phyloP scores from a whole-genome alignment of 1,140 invertebrate species.

The Uloborus diversus region DNA sequence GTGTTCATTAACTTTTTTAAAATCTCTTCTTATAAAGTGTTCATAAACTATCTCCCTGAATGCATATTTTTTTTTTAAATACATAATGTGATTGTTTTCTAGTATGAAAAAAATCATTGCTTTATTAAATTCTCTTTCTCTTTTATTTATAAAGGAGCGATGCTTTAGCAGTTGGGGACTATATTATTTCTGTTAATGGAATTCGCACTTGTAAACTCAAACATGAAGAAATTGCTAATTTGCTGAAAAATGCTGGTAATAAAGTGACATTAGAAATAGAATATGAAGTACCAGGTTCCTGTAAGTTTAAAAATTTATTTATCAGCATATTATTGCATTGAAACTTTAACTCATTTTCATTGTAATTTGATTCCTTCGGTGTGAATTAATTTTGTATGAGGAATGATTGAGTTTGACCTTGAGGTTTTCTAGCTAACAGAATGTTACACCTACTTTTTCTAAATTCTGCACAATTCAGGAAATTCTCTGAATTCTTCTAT shows the following conservation, averaged over 20 bases:
- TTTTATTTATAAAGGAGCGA: constrained; percentile 67
- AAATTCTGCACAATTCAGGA: no score
- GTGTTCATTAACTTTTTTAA: no score
- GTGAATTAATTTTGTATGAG: no score
- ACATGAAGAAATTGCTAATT: constrained; percentile 80
- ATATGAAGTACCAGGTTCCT: constrained; percentile 79
- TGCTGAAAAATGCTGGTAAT: constrained; percentile 78
- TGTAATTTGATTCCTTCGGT: no score
- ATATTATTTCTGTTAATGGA: constrained; percentile 82
- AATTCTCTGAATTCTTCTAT: no score
- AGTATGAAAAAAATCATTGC: neutral
- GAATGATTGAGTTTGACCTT: no score
- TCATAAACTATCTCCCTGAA: no score
- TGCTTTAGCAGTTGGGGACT: constrained; percentile 77
- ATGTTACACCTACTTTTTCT: no score
- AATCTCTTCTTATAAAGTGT: no score
- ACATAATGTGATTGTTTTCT: no score
- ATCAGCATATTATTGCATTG: neutral
- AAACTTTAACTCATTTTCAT: neutral
- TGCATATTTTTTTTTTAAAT: no score
- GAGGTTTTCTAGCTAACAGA: no score
- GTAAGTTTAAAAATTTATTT: constrained; percentile 67
- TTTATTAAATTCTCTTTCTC: neutral
- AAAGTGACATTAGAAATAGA: constrained; percentile 81
- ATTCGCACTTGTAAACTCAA: constrained; percentile 78